phyloP scores from a whole-genome alignment of 35 echinoderm and acorn worm species.

The Patiria miniata region DNA sequence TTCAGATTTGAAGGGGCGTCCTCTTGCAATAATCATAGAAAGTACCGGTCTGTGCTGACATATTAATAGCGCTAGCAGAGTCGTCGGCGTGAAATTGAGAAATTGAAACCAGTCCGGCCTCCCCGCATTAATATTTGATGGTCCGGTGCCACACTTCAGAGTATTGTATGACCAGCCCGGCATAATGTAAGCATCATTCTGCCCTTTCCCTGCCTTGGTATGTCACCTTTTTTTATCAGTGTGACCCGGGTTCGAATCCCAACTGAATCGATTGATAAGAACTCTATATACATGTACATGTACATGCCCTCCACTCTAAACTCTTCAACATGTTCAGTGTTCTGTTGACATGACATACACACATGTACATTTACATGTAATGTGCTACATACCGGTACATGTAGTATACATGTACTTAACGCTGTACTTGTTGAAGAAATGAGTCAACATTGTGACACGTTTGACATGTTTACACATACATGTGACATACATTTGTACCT shows the following conservation, averaged over 20 bases:
- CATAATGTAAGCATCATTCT: neutral
- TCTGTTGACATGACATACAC: no score
- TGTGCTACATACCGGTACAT: no score
- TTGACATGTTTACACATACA: no score
- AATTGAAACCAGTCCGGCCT: neutral
- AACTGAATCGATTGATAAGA: neutral
- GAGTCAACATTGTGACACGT: no score
- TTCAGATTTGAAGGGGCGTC: neutral
- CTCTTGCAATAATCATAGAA: neutral
- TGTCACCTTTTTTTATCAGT: neutral
- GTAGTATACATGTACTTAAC: no score
- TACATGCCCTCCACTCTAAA: neutral
- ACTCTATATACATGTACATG: neutral
- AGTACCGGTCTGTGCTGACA: neutral
- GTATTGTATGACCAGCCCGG: slow-evolving; percentile 4
- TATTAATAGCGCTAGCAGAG: no score
- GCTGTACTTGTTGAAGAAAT: no score
- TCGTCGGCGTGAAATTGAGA: neutral
- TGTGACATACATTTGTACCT: no score
- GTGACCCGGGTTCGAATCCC: neutral
- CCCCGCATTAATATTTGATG: slow-evolving; percentile 19
- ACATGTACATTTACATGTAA: no score
- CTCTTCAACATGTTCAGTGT: no score
- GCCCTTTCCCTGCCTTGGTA: neutral
- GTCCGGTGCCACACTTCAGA: neutral